phyloP scores from a whole-genome alignment of 2,888 invertebrate species.

The Dynastes hyllus region DNA sequence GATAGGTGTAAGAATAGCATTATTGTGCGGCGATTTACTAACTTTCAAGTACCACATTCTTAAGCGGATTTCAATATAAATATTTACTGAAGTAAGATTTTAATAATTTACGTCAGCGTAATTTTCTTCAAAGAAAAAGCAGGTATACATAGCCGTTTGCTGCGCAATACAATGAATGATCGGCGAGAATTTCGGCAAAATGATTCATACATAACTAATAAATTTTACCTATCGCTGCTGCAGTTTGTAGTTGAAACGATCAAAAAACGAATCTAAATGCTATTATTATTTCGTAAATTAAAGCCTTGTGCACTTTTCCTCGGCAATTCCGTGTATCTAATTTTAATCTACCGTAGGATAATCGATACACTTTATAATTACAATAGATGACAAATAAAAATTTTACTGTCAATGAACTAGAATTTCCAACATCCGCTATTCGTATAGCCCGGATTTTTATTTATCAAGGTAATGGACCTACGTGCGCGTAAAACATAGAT shows the following conservation, averaged over 20 bases:
- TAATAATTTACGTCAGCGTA: constrained; percentile 26
- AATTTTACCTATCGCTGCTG: not conserved
- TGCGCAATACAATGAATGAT: constrained; percentile 11
- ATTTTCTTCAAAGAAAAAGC: constrained; percentile 11
- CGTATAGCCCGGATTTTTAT: constrained; percentile 21
- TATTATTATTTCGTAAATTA: no score
- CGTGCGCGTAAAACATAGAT: constrained; percentile 4
- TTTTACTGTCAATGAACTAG: constrained; percentile 41
- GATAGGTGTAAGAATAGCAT: constrained; percentile 8
- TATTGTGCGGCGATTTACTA: constrained; percentile 13
- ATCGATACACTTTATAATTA: constrained; percentile 15
- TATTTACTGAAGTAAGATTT: constrained; percentile 25
- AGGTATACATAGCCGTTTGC: not conserved
- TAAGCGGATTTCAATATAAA: constrained; percentile 7
- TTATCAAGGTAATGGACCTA: constrained; percentile 10
- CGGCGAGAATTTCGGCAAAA: constrained; percentile 22
- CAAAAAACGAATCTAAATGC: not conserved
- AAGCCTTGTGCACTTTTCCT: no score
- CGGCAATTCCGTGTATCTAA: no score
- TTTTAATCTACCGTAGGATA: not conserved
- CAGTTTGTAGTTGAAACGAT: not conserved
- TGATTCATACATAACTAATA: constrained; percentile 17
- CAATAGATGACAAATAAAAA: constrained; percentile 12
- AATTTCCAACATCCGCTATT: constrained; percentile 45
- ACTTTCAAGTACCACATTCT: constrained; percentile 15